Percentiles rank a stretch among this genome's conserved stretches.
Conservation (phyloP, 2,888 invertebrate genomes). For the Drosophila dives region DNA sequence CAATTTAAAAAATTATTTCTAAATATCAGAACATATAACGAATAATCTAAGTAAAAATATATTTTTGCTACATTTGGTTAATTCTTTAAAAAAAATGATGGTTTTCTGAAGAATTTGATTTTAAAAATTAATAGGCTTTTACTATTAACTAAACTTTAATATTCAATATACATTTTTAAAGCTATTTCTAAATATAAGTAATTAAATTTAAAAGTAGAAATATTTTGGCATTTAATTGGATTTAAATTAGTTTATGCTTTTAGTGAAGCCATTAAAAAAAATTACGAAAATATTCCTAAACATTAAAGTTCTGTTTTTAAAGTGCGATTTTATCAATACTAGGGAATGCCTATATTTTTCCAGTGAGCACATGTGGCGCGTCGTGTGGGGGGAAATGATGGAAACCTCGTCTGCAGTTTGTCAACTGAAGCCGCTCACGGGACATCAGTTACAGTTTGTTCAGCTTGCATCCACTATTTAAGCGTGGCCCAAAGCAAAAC, state of each 20-base stretch:
- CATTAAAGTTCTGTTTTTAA: not conserved
- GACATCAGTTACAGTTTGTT: slow-evolving; percentile 34
- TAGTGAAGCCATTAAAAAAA: not conserved
- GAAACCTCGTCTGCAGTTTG: slow-evolving; percentile 43
- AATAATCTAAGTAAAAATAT: not conserved
- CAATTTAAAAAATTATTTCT: not conserved
- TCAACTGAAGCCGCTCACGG: slow-evolving; percentile 37
- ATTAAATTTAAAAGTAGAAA: too few species aligned
- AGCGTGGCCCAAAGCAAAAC: slow-evolving; percentile 12
- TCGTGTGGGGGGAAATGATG: not conserved
- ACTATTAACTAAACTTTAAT: too few species aligned
- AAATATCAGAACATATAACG: not conserved
- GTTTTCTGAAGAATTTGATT: not conserved
- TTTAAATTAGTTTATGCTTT: not conserved
- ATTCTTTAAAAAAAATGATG: not conserved
- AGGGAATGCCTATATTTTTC: not conserved
- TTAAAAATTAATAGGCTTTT: not conserved
- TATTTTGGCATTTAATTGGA: too few species aligned
- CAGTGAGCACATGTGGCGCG: not conserved
- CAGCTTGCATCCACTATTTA: slow-evolving; percentile 23
- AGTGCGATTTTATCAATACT: not conserved
- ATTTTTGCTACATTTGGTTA: not conserved
- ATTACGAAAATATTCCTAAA: not conserved
- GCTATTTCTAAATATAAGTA: too few species aligned
- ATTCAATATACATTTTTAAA: too few species aligned